Evolutionary conservation across 2,113 vertebrate genomes (phyloP).

Genomic region (Pachypanchax playfairii): DNA sequence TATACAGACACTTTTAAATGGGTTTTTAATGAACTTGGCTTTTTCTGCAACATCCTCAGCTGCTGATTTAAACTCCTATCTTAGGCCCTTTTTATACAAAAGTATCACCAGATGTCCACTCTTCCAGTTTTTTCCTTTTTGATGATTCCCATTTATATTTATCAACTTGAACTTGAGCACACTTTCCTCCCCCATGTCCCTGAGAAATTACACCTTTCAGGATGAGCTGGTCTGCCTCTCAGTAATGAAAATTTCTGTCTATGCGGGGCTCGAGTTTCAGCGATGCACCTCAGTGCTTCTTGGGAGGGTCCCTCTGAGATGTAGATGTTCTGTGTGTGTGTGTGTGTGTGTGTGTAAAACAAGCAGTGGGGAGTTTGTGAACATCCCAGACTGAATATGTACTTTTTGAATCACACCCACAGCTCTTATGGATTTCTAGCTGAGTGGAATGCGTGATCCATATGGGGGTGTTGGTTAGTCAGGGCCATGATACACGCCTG

Average conservation of each 20-base stretch:
- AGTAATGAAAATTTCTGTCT: constrained; percentile 36
- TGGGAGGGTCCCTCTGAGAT: constrained; percentile 63
- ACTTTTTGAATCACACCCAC: constrained; percentile 42
- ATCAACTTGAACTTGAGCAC: constrained; percentile 10
- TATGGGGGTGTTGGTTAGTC: constrained; percentile 68
- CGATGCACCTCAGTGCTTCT: constrained; percentile 66
- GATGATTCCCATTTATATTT: not conserved
- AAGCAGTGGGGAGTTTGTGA: constrained; percentile 25
- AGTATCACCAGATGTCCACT: constrained; percentile 13
- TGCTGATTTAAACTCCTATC: constrained; percentile 1
- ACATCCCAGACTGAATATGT: constrained; percentile 15
- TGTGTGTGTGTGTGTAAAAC: constrained; percentile 4
- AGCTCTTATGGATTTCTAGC: constrained; percentile 72
- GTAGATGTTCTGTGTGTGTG: constrained; percentile 34
- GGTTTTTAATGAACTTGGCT: not conserved
- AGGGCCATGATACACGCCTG: constrained; percentile 66
- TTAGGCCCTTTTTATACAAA: not conserved
- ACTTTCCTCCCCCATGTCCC: constrained; percentile 2
- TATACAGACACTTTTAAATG: constrained; percentile 26
- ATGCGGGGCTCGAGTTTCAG: constrained; percentile 66
- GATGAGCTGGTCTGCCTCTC: constrained; percentile 51
- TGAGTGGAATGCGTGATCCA: constrained; percentile 72
- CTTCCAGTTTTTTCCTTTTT: constrained; percentile 1
- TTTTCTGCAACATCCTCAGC: not conserved
- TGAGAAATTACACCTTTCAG: constrained; percentile 59